A percentile compares a stretch with the other conserved stretches of the same genome.
These are phyloP conservation scores for Chaetogeoica ovagalla DNA, from an alignment of 2,888 invertebrate species.

Conservation along the genomic window DNA sequence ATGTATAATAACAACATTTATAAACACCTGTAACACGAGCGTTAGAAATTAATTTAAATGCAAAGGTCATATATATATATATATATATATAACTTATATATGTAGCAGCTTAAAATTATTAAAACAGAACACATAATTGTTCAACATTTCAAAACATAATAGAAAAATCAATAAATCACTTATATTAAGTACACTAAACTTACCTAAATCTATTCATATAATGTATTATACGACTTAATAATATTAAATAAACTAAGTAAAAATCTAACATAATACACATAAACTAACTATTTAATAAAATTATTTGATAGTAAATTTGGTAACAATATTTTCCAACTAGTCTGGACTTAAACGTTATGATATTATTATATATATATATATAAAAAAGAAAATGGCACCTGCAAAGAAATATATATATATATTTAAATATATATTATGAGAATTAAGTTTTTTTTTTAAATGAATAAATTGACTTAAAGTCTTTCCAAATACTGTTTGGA, in stretches of 20 bases:
- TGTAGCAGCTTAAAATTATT: slow-evolving; percentile 36
- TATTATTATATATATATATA: slow-evolving; percentile 10
- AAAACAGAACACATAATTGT: slow-evolving; percentile 40
- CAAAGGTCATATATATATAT: slow-evolving; percentile 32
- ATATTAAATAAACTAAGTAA: slow-evolving; percentile 22
- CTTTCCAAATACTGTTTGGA: slow-evolving; percentile 53
- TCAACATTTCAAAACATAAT: slow-evolving; percentile 40
- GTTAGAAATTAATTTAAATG: slow-evolving; percentile 40
- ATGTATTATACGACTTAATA: not conserved
- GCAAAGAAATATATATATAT: slow-evolving; percentile 40
- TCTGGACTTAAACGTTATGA: slow-evolving; percentile 42
- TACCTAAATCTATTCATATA: slow-evolving; percentile 26
- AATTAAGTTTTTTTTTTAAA: slow-evolving; percentile 25
- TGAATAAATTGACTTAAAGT: slow-evolving; percentile 50
- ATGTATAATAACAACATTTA: slow-evolving; percentile 27
- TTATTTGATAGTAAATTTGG: slow-evolving; percentile 49
- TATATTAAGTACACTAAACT: slow-evolving; percentile 41
- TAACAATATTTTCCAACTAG: slow-evolving; percentile 51
- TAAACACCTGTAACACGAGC: slow-evolving; percentile 23
- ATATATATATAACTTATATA: slow-evolving; percentile 30
- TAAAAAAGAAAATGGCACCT: slow-evolving; percentile 50
- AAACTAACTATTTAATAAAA: slow-evolving; percentile 44
- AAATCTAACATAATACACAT: slow-evolving; percentile 36
- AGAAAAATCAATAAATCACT: slow-evolving; percentile 41
- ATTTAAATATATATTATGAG: slow-evolving; percentile 22